Conservation (phyloP, 1,140 invertebrate genomes). For the Mylabris phalerata region DNA sequence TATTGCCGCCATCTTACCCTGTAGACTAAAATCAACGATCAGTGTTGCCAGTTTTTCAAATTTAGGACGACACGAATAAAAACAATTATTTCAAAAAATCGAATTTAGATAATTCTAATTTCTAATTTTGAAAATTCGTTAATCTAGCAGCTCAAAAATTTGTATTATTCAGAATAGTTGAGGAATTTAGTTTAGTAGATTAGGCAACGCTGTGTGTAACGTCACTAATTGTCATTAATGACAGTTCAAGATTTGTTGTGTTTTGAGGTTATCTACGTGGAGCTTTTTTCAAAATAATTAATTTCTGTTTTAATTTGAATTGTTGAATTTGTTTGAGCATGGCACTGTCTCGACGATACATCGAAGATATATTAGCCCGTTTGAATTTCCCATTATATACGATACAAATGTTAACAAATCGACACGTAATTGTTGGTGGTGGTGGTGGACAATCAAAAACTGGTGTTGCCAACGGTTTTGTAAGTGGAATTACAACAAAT, state of each 20-base stretch:
- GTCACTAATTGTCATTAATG: neutral
- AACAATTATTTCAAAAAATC: too few species aligned
- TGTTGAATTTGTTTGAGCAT: constrained; percentile 20
- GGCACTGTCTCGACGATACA: constrained; percentile 41
- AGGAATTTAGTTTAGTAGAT: too few species aligned
- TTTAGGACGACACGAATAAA: too few species aligned
- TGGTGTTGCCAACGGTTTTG: constrained; percentile 92
- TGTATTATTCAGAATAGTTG: too few species aligned
- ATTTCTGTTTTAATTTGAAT: constrained; percentile 14
- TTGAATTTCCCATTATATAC: constrained; percentile 92
- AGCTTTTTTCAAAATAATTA: constrained; percentile 19
- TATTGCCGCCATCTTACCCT: too few species aligned
- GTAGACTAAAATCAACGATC: too few species aligned
- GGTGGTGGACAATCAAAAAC: constrained; percentile 93
- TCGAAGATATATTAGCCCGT: constrained; percentile 65
- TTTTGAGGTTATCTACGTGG: constrained; percentile 35
- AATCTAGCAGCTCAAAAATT: too few species aligned
- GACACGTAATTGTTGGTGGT: constrained; percentile 90
- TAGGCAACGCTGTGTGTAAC: neutral
- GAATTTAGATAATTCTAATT: too few species aligned
- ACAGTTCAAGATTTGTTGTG: neutral
- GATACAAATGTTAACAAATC: constrained; percentile 80
- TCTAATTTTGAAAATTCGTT: too few species aligned
- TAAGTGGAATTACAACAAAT: constrained; percentile 46
- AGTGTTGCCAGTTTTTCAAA: too few species aligned